phyloP scores from a whole-genome alignment of 1,140 invertebrate genomes.

The Calosoma granatense region DNA sequence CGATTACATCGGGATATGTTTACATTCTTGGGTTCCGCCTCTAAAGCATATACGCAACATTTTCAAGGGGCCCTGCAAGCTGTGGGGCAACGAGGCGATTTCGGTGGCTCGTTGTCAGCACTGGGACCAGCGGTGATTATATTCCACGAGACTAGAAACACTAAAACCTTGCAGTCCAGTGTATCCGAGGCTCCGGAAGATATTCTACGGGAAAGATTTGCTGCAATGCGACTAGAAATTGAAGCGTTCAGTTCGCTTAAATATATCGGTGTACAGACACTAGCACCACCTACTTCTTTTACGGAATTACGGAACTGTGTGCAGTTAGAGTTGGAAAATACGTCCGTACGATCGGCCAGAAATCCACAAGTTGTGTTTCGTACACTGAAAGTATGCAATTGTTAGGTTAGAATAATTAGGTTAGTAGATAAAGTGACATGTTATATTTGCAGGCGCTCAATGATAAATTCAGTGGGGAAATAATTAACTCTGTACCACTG shows the following conservation, averaged over 20 bases:
- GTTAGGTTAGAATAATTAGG: slow-evolving; percentile 1
- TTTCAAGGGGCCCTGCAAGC: slow-evolving; percentile 46
- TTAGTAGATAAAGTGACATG: not conserved
- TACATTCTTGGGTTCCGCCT: slow-evolving; percentile 69
- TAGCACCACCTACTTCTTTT: slow-evolving; percentile 47
- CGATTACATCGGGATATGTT: slow-evolving; percentile 70
- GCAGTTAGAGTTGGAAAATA: slow-evolving; percentile 52
- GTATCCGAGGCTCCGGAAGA: slow-evolving; percentile 53
- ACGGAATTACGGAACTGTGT: slow-evolving; percentile 39
- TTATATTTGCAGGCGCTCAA: slow-evolving; percentile 48
- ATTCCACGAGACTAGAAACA: slow-evolving; percentile 74
- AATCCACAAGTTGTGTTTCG: slow-evolving; percentile 53
- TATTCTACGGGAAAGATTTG: slow-evolving; percentile 51
- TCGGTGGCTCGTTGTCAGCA: slow-evolving; percentile 1
- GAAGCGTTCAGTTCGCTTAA: slow-evolving; percentile 65
- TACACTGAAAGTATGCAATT: slow-evolving; percentile 47
- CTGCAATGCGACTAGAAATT: slow-evolving; percentile 47
- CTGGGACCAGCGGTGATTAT: slow-evolving; percentile 64
- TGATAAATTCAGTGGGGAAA: slow-evolving; percentile 64
- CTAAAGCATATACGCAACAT: slow-evolving; percentile 62
- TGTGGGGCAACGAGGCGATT: slow-evolving; percentile 9
- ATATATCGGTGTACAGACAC: slow-evolving; percentile 57
- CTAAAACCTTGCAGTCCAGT: slow-evolving; percentile 44
- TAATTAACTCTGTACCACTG: slow-evolving; percentile 48
- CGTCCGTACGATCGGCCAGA: slow-evolving; percentile 54